These are phyloP conservation scores for Sphenopsis melanotis DNA, from an alignment of 2,797 vertebrate genomes.

Conservation along the genomic window DNA sequence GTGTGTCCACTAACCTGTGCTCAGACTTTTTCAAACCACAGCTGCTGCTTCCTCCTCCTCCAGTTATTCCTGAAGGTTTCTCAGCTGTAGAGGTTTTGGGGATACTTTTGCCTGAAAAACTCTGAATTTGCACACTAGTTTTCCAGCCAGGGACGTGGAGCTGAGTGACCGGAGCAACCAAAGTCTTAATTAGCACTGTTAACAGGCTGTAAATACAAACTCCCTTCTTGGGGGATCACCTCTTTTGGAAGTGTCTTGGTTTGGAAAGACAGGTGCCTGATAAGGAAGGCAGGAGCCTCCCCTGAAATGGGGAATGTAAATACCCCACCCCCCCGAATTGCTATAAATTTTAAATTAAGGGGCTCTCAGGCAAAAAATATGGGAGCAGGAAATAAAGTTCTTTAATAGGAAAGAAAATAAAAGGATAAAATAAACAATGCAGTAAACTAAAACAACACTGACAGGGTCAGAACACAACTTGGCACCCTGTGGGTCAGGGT, in stretches of 20 bases:
- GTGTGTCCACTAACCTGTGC: not conserved
- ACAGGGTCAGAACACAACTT: no score
- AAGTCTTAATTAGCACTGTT: slow-evolving; percentile 7
- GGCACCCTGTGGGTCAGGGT: no score
- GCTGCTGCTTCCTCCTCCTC: not conserved
- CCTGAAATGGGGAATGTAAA: not conserved
- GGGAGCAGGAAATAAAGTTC: no score
- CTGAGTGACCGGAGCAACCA: not conserved
- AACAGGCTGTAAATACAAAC: not conserved
- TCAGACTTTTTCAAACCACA: not conserved
- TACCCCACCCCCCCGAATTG: not conserved
- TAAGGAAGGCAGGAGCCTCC: not conserved
- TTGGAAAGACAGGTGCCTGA: not conserved
- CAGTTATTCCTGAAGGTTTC: not conserved
- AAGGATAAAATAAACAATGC: no score
- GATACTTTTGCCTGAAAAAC: not conserved
- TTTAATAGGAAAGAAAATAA: no score
- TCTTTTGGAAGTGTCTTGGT: not conserved
- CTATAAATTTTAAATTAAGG: not conserved
- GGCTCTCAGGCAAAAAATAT: not conserved
- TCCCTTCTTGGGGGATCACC: not conserved
- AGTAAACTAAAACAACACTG: no score
- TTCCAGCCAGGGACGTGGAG: not conserved
- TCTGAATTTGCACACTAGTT: not conserved
- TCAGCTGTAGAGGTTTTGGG: not conserved